Percentiles rank a stretch among this genome's conserved stretches.
Evolutionary conservation across 2,888 invertebrate species (phyloP).

Genomic region (Melanostoma mellinum): DNA sequence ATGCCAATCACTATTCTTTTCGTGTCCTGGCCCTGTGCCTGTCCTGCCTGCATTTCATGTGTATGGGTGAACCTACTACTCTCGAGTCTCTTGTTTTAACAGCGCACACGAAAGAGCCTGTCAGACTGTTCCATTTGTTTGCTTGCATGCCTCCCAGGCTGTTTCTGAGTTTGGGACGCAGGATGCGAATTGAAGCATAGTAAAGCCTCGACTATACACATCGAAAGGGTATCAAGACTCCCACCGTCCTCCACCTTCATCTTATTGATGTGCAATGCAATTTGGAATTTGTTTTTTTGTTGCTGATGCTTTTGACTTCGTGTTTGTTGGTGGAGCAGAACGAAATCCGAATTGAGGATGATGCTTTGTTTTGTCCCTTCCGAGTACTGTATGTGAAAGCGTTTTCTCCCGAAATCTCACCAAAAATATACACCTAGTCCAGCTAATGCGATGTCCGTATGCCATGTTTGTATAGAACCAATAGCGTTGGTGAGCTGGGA

Average conservation of each 20-base stretch:
- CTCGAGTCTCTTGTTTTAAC: slow-evolving; percentile 56
- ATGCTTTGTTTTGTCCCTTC: slow-evolving; percentile 64
- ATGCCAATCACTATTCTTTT: slow-evolving; percentile 65
- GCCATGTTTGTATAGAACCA: slow-evolving; percentile 54
- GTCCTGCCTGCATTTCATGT: slow-evolving; percentile 19
- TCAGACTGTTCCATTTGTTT: slow-evolving; percentile 55
- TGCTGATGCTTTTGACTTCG: slow-evolving; percentile 12
- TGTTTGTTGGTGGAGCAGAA: slow-evolving; percentile 12
- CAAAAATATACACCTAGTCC: slow-evolving; percentile 34
- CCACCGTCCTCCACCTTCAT: slow-evolving; percentile 8
- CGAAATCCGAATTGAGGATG: slow-evolving; percentile 49
- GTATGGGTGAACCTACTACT: slow-evolving; percentile 29
- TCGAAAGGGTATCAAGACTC: slow-evolving; percentile 10
- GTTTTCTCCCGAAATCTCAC: slow-evolving; percentile 43
- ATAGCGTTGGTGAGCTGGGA: slow-evolving; percentile 62
- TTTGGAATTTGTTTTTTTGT: slow-evolving; percentile 40
- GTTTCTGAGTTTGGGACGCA: slow-evolving; percentile 52
- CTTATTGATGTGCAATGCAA: slow-evolving; percentile 69
- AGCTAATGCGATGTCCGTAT: slow-evolving; percentile 25
- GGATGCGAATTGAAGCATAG: slow-evolving; percentile 61
- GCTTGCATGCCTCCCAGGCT: slow-evolving; percentile 50
- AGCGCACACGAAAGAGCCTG: slow-evolving; percentile 51
- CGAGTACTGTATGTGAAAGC: slow-evolving; percentile 34
- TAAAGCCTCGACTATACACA: slow-evolving; percentile 21
- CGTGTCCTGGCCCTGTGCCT: slow-evolving; percentile 8